Conservation (phyloP, 2,113 vertebrate genomes). For the Coreoperca whiteheadi region DNA sequence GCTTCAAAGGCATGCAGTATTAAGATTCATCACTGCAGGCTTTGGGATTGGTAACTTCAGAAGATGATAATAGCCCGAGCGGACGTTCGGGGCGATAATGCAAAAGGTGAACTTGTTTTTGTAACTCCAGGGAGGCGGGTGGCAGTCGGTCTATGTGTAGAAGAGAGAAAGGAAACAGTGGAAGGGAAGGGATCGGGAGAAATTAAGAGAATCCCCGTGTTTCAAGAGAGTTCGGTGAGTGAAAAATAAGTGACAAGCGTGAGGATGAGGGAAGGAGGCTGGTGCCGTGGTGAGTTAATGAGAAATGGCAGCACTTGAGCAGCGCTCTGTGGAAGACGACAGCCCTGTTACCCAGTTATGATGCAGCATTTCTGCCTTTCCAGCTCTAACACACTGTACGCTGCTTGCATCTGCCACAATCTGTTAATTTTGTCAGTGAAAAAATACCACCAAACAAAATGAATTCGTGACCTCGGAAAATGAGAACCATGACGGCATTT, state of each 20-base stretch:
- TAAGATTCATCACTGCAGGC: slow-evolving; percentile 77
- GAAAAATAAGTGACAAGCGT: neutral
- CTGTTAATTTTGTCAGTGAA: neutral
- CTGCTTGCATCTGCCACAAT: neutral
- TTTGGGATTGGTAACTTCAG: slow-evolving; percentile 68
- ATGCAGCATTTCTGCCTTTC: neutral
- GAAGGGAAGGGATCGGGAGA: neutral
- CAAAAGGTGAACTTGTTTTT: slow-evolving; percentile 70
- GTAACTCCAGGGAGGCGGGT: slow-evolving; percentile 37
- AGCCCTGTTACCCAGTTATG: neutral
- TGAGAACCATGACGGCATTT: neutral
- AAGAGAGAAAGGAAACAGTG: neutral
- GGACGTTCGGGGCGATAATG: slow-evolving; percentile 62
- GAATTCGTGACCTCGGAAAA: neutral
- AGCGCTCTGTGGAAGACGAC: neutral
- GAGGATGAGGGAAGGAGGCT: neutral
- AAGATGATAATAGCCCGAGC: slow-evolving; percentile 60
- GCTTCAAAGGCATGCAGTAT: slow-evolving; percentile 72
- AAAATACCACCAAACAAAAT: neutral
- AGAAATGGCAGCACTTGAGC: neutral
- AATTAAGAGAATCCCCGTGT: neutral
- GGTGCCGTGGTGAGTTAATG: neutral
- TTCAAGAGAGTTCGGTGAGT: neutral
- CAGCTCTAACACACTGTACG: neutral
- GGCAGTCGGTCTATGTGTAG: slow-evolving; percentile 24